phyloP scores from a whole-genome alignment of 2,113 vertebrate genomes.

The Montifringilla adamsi region DNA sequence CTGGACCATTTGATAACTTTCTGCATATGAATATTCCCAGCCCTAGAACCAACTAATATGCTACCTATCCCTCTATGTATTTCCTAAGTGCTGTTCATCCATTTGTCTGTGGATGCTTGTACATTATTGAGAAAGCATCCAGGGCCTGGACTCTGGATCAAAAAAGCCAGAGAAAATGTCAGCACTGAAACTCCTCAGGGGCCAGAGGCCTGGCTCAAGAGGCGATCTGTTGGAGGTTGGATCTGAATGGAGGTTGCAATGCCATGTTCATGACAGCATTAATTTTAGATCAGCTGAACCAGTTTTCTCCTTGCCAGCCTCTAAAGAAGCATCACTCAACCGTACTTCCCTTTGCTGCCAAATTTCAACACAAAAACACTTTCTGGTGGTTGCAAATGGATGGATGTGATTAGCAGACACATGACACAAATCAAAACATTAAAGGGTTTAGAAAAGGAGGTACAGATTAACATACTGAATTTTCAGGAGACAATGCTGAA shows the following conservation, averaged over 20 bases:
- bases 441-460: not conserved
- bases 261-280: not conserved
- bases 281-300: not conserved
- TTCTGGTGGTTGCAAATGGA: not conserved
- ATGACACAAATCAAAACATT: not conserved
- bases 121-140: not conserved
- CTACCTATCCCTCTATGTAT: not conserved
- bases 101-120: not conserved
- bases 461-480: not conserved
- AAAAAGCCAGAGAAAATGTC: not conserved
- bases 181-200: not conserved
- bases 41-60: not conserved
- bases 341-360: not conserved
- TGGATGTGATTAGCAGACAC: not conserved
- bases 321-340: fast-evolving
- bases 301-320: not conserved
- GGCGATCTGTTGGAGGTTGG: not conserved
- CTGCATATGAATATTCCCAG: not conserved
- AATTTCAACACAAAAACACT: not conserved
- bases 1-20: not conserved
- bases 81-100: not conserved
- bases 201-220: not conserved
- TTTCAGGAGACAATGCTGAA: not conserved
- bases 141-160: not conserved
- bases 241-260: not conserved